Evolutionary conservation across 2,888 invertebrate species (phyloP), one percentile per base, ranked within the genome.

Genomic region (Heterodera filipjevi): DNA sequence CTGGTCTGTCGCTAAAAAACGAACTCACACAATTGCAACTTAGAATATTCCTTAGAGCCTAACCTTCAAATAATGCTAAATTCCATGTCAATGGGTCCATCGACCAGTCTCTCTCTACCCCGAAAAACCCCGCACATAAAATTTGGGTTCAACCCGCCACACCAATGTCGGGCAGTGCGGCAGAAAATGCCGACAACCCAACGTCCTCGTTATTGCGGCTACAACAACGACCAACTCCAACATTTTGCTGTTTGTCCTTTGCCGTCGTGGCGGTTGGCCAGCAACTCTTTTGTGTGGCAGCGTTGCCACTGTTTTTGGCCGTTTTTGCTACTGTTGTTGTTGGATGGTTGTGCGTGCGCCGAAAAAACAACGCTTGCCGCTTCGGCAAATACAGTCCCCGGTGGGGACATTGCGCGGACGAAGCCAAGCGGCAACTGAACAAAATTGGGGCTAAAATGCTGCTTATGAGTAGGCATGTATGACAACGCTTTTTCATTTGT

Each of bases 131-230:
- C n/a, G n/a, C n/a, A n/a, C n/a, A n/a, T n/a, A n/a, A n/a, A n/a
- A n/a, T n/a, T n/a, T n/a, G n/a, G n/a, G n/a, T n/a, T n/a, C n/a
- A n/a, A n/a, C n/a, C 39, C 39, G 12, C 12, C 39, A 12, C 59
- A 59, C 59, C 59, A 22, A 59, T 59, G 59, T 59, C 59, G 59
- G 59, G 59, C n/a, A 59, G 27, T 59, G 59, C 59, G 27, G 59
- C 59, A 59, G 59, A 59, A 59, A 59, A 59, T 59, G 59, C 27
- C 59, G 27, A 59, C 19, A 59, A 5, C 19, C 5, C 22, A 53
- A 6, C n/a, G 59, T 59, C 59, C 8, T 59, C 8, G 53, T 53
- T 53, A 27, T 27, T 59, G 39, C 39, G 6, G 39, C 8, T 12
- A 39, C 39, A 39, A 39, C 39, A 39, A 39, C 39, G 8, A 12